Evolutionary conservation across 2,888 invertebrate species (phyloP).

Genomic region (Onchidella celtica): DNA sequence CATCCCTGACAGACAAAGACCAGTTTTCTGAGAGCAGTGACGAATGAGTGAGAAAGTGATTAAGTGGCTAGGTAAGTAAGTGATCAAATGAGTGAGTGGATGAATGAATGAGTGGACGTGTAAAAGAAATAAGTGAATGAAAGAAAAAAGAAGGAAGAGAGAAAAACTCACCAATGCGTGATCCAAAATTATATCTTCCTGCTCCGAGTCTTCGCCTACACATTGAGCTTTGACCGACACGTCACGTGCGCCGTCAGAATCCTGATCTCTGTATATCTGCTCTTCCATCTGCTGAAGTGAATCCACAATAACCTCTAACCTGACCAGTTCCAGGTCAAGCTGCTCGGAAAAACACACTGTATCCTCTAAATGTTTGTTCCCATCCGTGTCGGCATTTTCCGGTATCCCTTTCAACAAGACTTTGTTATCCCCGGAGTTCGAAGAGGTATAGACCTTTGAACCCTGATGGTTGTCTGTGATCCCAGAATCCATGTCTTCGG

Average conservation of each 20-base stretch:
- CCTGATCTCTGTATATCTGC: constrained; percentile 23
- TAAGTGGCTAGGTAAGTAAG: too few relatives aligned
- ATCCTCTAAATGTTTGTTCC: background rate
- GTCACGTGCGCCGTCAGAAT: constrained; percentile 19
- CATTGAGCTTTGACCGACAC: background rate
- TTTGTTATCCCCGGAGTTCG: background rate
- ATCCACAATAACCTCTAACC: constrained; percentile 45
- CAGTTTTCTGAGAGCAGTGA: too few relatives aligned
- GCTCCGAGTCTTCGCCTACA: background rate
- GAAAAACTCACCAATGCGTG: too few relatives aligned
- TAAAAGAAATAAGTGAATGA: too few relatives aligned
- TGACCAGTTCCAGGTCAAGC: constrained; percentile 37
- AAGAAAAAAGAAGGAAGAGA: too few relatives aligned
- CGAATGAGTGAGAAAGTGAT: too few relatives aligned
- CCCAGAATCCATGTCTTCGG: background rate
- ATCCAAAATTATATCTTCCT: too few relatives aligned
- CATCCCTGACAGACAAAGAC: too few relatives aligned
- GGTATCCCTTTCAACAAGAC: too few relatives aligned
- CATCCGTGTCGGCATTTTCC: background rate
- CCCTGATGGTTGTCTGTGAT: background rate
- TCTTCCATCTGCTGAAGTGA: constrained; percentile 48
- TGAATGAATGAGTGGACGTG: background rate
- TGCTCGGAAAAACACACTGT: constrained; percentile 4
- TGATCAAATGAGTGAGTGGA: background rate
- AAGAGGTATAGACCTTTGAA: background rate